phyloP scores from a whole-genome alignment of 1,140 invertebrate genomes.

The Venturia canescens region DNA sequence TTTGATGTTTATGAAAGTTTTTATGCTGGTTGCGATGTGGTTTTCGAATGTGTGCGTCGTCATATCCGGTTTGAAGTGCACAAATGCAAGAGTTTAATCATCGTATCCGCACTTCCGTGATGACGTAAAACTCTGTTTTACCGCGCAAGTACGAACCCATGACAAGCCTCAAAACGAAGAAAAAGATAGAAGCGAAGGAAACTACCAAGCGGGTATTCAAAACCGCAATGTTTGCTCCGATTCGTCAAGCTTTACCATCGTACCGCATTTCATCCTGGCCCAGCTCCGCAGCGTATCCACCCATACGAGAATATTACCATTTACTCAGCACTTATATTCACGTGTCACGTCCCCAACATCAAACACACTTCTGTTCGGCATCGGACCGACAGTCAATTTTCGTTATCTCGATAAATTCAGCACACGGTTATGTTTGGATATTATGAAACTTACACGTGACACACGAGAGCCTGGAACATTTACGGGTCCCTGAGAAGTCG shows the following conservation, averaged over 20 bases:
- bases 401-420: constrained; percentile 19
- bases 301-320: constrained; percentile 30
- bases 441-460: not conserved
- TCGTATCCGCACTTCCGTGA: no score
- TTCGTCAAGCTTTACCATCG: not conserved
- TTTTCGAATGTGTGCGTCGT: no score
- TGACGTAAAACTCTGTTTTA: no score
- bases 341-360: constrained; percentile 31
- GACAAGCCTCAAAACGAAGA: not conserved
- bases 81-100: no score
- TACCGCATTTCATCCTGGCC: not conserved
- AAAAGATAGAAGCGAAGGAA: not conserved
- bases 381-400: constrained; percentile 15
- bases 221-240: not conserved
- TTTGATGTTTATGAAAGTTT: no score
- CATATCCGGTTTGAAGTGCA: no score
- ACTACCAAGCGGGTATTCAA: not conserved
- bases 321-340: constrained; percentile 30
- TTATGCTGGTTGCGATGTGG: no score
- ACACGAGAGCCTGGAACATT: not conserved
- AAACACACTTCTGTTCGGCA: constrained; percentile 5
- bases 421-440: constrained; percentile 2
- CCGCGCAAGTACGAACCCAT: not conserved
- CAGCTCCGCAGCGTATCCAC: not conserved
- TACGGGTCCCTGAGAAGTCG: no score